These are phyloP conservation scores for Odontamblyopus lacepedii DNA, from an alignment of 2,797 vertebrate genomes.

Conservation along the genomic window DNA sequence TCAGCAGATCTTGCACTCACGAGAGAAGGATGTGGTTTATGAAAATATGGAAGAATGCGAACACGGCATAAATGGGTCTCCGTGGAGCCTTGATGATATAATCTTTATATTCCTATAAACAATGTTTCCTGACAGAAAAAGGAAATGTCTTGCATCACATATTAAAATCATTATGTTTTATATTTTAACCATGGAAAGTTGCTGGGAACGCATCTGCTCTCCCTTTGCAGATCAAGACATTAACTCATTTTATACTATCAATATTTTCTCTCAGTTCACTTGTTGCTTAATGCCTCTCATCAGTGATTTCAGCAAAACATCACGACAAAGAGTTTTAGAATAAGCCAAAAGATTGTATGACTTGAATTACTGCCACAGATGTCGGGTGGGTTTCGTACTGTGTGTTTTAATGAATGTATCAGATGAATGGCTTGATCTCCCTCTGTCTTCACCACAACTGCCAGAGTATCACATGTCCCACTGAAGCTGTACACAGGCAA, in stretches of 20 bases:
- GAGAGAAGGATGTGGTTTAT: conserved; percentile 66
- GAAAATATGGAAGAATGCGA: conserved; percentile 45
- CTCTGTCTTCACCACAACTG: conserved; percentile 13
- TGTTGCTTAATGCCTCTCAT: conserved; percentile 39
- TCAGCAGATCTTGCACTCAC: conserved; percentile 47
- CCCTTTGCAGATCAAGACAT: conserved; percentile 34
- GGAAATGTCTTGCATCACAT: conserved; percentile 28
- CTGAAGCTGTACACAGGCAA: conserved; percentile 15
- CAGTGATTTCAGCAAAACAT: conserved; percentile 53
- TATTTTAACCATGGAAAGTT: conserved; percentile 28
- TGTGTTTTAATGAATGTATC: conserved; percentile 30
- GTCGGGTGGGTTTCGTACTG: conserved; percentile 41
- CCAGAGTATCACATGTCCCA: conserved; percentile 24
- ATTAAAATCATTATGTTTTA: conserved; percentile 37
- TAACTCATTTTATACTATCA: conserved; percentile 49
- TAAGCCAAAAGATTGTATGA: conserved; percentile 32
- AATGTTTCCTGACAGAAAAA: conserved; percentile 53
- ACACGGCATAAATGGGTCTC: conserved; percentile 43
- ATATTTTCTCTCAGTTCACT: conserved; percentile 57
- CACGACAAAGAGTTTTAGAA: conserved; percentile 35
- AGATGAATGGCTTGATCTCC: conserved; percentile 27
- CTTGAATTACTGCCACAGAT: conserved; percentile 63
- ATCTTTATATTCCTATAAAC: conserved; percentile 57
- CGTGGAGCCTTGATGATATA: conserved; percentile 50
- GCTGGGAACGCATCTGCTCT: conserved; percentile 44